phyloP scores from a whole-genome alignment of 2,113 vertebrate species.

The Motacilla tschutschensis region DNA sequence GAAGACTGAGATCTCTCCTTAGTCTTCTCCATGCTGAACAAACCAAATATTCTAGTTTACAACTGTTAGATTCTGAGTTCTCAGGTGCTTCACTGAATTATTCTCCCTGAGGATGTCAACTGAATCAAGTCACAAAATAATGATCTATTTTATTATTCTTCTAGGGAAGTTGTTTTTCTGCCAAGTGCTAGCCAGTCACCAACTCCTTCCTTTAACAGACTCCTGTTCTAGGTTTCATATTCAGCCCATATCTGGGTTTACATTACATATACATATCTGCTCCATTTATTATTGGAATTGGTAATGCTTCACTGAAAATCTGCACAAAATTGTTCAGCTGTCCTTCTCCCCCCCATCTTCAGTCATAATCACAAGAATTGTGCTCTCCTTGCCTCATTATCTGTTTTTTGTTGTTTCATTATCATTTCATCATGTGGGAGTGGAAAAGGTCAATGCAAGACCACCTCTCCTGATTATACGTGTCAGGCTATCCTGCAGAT shows the following conservation, averaged over 20 bases:
- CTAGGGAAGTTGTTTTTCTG: not conserved
- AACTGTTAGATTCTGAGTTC: not conserved
- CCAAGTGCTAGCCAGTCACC: not conserved
- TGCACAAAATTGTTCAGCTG: not conserved
- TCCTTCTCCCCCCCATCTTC: not conserved
- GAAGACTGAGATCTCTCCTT: not conserved
- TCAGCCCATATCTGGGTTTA: not conserved
- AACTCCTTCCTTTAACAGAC: not conserved
- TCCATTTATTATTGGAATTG: not conserved
- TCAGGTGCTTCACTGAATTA: not conserved
- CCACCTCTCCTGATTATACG: not conserved
- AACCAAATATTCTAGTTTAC: not conserved
- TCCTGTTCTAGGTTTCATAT: not conserved
- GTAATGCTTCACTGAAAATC: not conserved
- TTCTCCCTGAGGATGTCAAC: not conserved
- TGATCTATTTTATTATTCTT: not conserved
- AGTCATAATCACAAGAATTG: not conserved
- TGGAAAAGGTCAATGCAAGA: conserved; percentile 11
- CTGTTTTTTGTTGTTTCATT: conserved; percentile 9
- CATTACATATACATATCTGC: not conserved
- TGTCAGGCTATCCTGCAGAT: not conserved
- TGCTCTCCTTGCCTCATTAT: not conserved
- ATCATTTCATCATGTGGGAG: not conserved
- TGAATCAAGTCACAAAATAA: conserved; percentile 12
- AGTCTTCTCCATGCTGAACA: not conserved